Base-by-base conservation (phyloP, 2,888 invertebrate species). In the Melanostoma scalare region DNA sequence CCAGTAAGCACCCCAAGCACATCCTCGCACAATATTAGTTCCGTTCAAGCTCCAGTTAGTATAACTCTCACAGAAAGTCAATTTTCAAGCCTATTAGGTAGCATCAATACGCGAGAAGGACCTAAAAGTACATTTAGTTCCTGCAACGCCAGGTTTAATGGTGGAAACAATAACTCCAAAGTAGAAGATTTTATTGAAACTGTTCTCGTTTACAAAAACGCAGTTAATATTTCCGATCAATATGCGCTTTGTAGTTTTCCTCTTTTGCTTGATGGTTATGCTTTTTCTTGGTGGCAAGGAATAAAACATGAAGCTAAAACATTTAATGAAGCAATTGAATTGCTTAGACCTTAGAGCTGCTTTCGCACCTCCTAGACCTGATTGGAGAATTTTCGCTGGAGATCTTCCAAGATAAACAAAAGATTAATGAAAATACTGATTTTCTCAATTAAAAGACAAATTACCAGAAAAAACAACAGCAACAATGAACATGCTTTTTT, bases 131-230 rank as follows among this genome's bases (percentile, higher is more conserved):
- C 35, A 8, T 52, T 52, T 35, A 52, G 72, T 85, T 3, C 40
- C 9, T 44, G 73, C 20, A 63, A 30, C 9, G 77, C 79, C 5
- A 71, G 79, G 8, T 85, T 72, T 48, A 36, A 55, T 56, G 77
- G 79, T 2, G 75, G 77, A 53, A 60, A 72, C 2, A 63, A 79
- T 48, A 48, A 55, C 2, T 9, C 69, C 3, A 79, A 68, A 33
- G 82, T 85, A 2, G 85, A 86, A 44, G 85, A 85, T 40, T 84
- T 80, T 60, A 78, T 85, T 55, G 67, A 82, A 20, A 56, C 79
- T 2, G 58, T 84, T 30, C 60, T 60, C 3, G 78, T 80, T 1
- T 84, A 68, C 38, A 80, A 72, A 63, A 3, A 56, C 6, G 79
- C 79, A 3, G 80, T 78, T 30, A 84, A 84, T 9, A 85, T 85